Base-by-base conservation (phyloP, 2,888 invertebrate species). In the Chloroclysta siterata region DNA sequence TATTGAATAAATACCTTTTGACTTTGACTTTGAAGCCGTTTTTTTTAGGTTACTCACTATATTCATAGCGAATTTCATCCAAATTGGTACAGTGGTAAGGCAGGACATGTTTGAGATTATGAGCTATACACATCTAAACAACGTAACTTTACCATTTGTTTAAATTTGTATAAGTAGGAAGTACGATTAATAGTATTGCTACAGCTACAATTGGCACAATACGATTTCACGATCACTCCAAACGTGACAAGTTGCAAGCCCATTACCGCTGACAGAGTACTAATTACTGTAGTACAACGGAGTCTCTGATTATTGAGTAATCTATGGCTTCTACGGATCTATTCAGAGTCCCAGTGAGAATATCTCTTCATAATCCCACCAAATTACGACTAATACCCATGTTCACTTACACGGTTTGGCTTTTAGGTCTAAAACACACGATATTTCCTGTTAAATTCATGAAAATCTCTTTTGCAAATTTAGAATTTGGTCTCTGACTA, bases 321-420 rank as follows among this genome's bases (percentile, higher is more conserved):
- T 46, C 46, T 46, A 17, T 10, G 15, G 15, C 17, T 46, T 17
- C 46, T 46, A 15, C 11, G 11, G 17, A 10, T 46, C 11, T 11
- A 46, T 17, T 17, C 29, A 14, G 22, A 53, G 11, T 22, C 41
- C n/a, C 41, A 33, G 13, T 22, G 41, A 6, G n/a, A 14, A 28
- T 48, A 48, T 48, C 22, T 48, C 28, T 29, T 48, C 28, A 48
- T 48, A 48, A 50, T 50, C 50, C 29, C 50, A 8, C n/a, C 33
- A 14, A 8, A 29, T 50, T 29, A 50, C 50, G 29, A n/a, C 28
- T 48, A 48, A 48, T 29, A 33, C 50, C 17, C 0, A 46, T 15
- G 15, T 17, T 39, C 8, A 14, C 44, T 6, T 17, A 46, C 46
- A 46, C n/a, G 33, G 33, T 8, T 33, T 33, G 14, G 50, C 33